Conservation (phyloP, 2,888 invertebrate genomes). For the Tetanocera ferruginea region DNA sequence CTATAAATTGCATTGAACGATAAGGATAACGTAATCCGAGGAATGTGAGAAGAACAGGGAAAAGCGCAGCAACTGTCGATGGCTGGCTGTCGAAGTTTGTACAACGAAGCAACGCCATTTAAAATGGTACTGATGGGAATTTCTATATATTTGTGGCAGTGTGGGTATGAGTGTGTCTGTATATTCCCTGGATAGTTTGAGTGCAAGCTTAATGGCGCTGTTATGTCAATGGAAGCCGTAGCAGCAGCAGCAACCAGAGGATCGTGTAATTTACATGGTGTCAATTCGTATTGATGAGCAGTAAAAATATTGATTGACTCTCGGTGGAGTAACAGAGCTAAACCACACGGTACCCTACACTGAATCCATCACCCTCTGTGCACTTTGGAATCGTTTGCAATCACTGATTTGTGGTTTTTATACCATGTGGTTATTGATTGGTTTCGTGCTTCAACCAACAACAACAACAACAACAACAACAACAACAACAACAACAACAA, state of each 20-base stretch:
- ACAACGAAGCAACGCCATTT: no score
- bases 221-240: background rate
- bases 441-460: slow-evolving; percentile 19
- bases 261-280: slow-evolving; percentile 9
- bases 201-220: background rate
- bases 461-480: background rate
- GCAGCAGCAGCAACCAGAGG: background rate
- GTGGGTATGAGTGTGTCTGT: no score
- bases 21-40: background rate
- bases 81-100: no score
- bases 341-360: background rate
- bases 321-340: background rate
- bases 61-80: background rate
- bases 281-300: slow-evolving; percentile 6
- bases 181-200: no score
- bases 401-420: slow-evolving; percentile 24
- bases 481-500: background rate
- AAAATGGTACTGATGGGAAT: no score
- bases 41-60: background rate
- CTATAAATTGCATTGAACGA: slow-evolving; percentile 5
- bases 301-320: background rate
- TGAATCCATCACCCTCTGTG: background rate
- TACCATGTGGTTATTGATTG: slow-evolving; percentile 25
- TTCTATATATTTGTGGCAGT: no score
- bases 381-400: background rate